Evolutionary conservation across 2,888 invertebrate genomes (phyloP), one percentile per base, ranked within the genome.

Genomic region (Theretra japonica): DNA sequence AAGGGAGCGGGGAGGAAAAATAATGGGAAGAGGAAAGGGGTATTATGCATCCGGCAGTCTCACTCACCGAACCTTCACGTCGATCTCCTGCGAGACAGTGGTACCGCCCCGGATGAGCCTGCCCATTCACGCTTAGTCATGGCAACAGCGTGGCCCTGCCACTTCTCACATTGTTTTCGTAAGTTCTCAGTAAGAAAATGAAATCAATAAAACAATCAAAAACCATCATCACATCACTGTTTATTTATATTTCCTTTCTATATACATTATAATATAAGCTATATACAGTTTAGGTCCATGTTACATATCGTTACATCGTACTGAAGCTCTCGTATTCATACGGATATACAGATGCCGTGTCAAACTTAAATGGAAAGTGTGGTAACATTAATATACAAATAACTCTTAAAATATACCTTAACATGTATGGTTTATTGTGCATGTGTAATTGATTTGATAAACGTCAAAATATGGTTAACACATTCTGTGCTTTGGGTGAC

Each of bases 271-370:
- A 83, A 79, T 82, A 83, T 88, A 88, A 88, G 88, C 88, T 91
- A 91, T 93, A 88, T 92, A 93, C 86, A 87, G 77, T 89, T 92
- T 93, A 92, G 93, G 92, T 93, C 92, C 92, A 87, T 91, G 76
- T 86, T 85, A 86, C 80, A 84, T 82, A 85, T 82, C 78, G 75
- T 81, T 80, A 79, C 77, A 69, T 30, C 30, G 53, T 56, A 28
- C 50, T 25, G 81, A 70, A 56, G 70, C 60, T 41, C 65, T 23
- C 48, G 65, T 21, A 48, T 48, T 23, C 65, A 23, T 65, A 65
- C 48, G 6, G 15, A 17, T n/a, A 62, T 33, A 65, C 41, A 41
- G 17, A 41, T 17, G 23, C 41, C 5, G 23, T 25, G 58, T 58
- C 0, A 58, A 41, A 15, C 11, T 23, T 17, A 60, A 28, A 60